These are phyloP conservation scores for Sinocyclocheilus grahami DNA, from an alignment of 2,113 vertebrate genomes.

Conservation along the genomic window DNA sequence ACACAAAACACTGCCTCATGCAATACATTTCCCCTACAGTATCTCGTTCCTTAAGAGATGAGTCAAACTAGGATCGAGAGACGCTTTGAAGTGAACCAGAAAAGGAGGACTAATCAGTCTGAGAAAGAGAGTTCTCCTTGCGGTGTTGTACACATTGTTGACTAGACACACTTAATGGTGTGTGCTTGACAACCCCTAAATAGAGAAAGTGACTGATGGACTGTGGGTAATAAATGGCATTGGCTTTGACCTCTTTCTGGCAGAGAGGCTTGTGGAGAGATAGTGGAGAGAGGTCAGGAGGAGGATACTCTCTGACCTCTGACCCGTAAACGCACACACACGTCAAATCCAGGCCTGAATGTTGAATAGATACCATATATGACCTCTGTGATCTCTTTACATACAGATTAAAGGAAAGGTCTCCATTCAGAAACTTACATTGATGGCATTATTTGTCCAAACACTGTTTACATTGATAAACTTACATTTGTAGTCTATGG, in stretches of 20 bases:
- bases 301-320: slow-evolving; percentile 11
- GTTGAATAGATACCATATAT: neutral
- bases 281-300: slow-evolving; percentile 47
- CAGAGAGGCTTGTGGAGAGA: slow-evolving; percentile 27
- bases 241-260: slow-evolving; percentile 49
- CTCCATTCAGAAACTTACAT: neutral
- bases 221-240: slow-evolving; percentile 59
- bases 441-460: neutral
- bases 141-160: neutral
- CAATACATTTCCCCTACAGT: slow-evolving; percentile 9
- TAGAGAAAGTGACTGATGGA: slow-evolving; percentile 63
- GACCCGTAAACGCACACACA: neutral
- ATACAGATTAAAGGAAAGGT: neutral
- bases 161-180: slow-evolving; percentile 15
- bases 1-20: neutral
- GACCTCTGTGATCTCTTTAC: neutral
- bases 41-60: neutral
- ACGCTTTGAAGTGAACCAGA: neutral
- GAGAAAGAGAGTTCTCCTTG: neutral
- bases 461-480: neutral
- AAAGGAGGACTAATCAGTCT: neutral
- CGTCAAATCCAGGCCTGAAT: neutral
- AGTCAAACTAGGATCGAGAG: neutral
- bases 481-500: neutral
- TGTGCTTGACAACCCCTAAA: slow-evolving; percentile 28